phyloP scores from a whole-genome alignment of 53 echinoderm and acorn worm species.

The Apostichopus leukothele region DNA sequence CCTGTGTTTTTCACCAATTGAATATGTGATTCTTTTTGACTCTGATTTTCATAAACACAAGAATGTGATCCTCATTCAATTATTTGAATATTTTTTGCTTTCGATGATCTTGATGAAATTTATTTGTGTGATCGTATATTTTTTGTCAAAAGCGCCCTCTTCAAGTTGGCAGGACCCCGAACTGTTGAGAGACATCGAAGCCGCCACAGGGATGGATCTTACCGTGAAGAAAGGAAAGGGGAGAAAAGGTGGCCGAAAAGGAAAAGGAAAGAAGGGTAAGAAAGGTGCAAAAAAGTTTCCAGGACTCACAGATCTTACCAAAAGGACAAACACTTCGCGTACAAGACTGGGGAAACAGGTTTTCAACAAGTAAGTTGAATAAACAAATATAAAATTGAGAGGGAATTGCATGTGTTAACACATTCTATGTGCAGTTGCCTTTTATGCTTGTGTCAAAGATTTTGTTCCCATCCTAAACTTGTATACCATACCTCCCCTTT shows the following conservation, averaged over 20 bases:
- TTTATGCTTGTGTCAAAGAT: no score
- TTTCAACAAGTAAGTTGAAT: constrained; percentile 70
- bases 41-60: not conserved
- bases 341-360: constrained; percentile 81
- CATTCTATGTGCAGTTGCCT: no score
- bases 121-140: no score
- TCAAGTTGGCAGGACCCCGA: constrained; percentile 61
- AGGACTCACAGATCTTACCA: constrained; percentile 81
- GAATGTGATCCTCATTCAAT: not conserved
- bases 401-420: not conserved
- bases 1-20: no score
- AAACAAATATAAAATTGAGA: not conserved
- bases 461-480: no score
- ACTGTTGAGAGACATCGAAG: constrained; percentile 80
- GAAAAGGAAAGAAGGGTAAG: constrained; percentile 76
- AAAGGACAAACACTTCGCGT: constrained; percentile 72
- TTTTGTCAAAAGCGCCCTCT: not conserved
- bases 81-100: not conserved
- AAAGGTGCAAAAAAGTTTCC: constrained; percentile 88
- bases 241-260: constrained; percentile 26
- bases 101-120: no score
- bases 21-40: no score
- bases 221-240: constrained; percentile 47
- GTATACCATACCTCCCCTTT: no score
- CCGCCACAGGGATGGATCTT: constrained; percentile 68